Evolutionary conservation across 2,113 vertebrate genomes (phyloP).

Genomic region (Lycaon pictus): DNA sequence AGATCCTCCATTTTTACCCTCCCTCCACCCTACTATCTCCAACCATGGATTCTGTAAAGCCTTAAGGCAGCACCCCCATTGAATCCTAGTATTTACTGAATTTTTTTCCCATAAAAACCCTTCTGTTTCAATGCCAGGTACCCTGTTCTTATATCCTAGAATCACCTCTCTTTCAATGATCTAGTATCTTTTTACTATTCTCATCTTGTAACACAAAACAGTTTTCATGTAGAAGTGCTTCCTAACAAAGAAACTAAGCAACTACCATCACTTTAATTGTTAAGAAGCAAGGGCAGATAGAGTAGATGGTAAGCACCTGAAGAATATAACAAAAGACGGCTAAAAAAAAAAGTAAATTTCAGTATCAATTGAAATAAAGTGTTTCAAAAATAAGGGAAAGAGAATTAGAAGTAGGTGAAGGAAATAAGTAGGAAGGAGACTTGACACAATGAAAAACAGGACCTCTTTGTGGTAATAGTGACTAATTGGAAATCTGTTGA

Average conservation of each 20-base stretch:
- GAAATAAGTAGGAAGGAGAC: not conserved
- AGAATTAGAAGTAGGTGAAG: conserved; percentile 9
- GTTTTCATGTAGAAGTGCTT: conserved; percentile 34
- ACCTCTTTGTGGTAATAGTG: not conserved
- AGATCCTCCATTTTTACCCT: not conserved
- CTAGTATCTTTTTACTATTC: conserved; percentile 30
- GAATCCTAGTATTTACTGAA: not conserved
- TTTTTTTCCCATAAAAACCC: not conserved
- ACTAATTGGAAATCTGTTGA: not conserved
- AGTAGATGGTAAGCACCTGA: not conserved
- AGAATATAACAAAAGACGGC: not conserved
- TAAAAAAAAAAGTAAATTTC: conserved; percentile 23
- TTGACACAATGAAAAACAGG: not conserved
- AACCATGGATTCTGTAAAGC: not conserved
- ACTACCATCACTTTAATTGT: conserved; percentile 2
- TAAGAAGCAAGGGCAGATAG: not conserved
- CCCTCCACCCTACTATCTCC: not conserved
- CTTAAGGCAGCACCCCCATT: not conserved
- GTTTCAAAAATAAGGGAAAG: conserved; percentile 55
- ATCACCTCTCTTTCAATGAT: not conserved
- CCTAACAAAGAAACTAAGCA: conserved; percentile 50
- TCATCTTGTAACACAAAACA: conserved; percentile 19
- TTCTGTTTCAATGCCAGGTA: conserved; percentile 49
- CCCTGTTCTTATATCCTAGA: not conserved
- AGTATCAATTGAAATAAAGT: conserved; percentile 31